These are phyloP conservation scores for Lepilemur ruficaudatus DNA, from an alignment of 2,797 vertebrate genomes.

Conservation along the genomic window DNA sequence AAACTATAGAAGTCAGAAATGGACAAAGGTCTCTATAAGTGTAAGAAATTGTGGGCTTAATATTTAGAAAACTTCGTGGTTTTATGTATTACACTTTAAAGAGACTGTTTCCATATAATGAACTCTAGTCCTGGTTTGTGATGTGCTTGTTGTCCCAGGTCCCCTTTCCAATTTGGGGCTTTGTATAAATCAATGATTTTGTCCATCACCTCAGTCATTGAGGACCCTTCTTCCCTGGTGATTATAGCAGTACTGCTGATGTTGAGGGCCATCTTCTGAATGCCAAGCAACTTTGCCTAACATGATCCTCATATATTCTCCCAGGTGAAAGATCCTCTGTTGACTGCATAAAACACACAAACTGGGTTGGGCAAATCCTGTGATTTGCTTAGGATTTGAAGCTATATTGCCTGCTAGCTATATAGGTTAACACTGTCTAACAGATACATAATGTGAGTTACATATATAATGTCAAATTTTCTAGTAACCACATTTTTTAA, in stretches of 20 bases:
- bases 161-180: neutral
- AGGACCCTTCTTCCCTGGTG: neutral
- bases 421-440: neutral
- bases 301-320: neutral
- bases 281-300: neutral
- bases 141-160: neutral
- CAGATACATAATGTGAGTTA: neutral
- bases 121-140: neutral
- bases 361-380: neutral
- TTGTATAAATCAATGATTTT: neutral
- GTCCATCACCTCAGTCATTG: neutral
- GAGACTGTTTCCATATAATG: neutral
- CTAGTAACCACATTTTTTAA: neutral
- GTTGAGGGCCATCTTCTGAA: neutral
- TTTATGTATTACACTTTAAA: neutral
- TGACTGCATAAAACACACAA: neutral
- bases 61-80: neutral
- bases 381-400: neutral
- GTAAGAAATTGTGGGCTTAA: neutral
- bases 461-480: neutral
- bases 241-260: neutral
- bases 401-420: neutral
- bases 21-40: neutral
- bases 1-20: neutral
- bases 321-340: neutral